Evolutionary conservation across 1,140 invertebrate species (phyloP).

Genomic region (Phymorhynchus buccinoides): DNA sequence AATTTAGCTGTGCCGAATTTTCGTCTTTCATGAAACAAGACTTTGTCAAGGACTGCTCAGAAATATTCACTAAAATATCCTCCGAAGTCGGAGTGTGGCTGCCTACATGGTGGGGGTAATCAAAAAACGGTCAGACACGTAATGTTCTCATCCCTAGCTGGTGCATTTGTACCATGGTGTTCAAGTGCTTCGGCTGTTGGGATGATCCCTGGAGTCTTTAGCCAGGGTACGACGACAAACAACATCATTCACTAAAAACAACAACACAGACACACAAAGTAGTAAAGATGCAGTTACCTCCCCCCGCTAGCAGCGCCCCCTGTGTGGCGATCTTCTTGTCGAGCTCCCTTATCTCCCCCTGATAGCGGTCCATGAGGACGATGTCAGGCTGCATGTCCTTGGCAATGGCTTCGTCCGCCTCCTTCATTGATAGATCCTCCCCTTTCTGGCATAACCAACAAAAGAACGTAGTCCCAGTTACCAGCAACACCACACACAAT

Average conservation of each 20-base stretch:
- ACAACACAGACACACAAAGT: background rate
- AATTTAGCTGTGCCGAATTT: too few relatives aligned
- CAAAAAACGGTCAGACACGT: too few relatives aligned
- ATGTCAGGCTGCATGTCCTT: conserved; percentile 67
- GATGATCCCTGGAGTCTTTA: too few relatives aligned
- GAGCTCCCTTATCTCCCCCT: conserved; percentile 64
- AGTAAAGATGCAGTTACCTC: conserved; percentile 58
- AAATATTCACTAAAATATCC: too few relatives aligned
- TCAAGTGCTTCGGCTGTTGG: too few relatives aligned
- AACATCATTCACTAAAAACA: background rate
- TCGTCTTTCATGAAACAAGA: conserved; percentile 8
- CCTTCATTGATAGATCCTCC: conserved; percentile 60
- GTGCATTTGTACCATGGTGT: too few relatives aligned
- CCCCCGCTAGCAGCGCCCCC: conserved; percentile 52
- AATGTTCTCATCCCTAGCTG: too few relatives aligned
- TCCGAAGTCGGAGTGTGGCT: too few relatives aligned
- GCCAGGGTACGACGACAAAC: too few relatives aligned
- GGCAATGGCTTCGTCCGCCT: conserved; percentile 61
- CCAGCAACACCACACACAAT: background rate
- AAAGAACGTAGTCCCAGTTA: background rate
- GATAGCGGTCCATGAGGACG: conserved; percentile 64
- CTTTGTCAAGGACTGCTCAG: background rate
- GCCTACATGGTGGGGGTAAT: too few relatives aligned
- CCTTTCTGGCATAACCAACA: conserved; percentile 59
- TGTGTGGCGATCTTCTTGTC: conserved; percentile 64